Conservation (phyloP, 2,797 vertebrate genomes). For the Eptatretus atami region DNA sequence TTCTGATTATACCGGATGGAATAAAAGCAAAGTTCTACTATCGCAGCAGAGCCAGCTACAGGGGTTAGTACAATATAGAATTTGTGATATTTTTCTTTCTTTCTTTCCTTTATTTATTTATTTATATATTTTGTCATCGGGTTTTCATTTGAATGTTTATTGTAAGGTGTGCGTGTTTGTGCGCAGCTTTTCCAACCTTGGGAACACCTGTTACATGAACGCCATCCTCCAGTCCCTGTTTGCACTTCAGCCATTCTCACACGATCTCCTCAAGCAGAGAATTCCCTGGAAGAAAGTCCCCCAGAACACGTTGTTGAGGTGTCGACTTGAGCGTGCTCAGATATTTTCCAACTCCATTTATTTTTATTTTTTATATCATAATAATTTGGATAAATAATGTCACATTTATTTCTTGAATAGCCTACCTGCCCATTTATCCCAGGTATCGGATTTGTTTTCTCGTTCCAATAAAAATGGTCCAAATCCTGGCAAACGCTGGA, state of each 20-base stretch:
- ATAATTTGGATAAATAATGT: too few species aligned
- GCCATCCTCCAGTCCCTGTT: constrained; percentile 90
- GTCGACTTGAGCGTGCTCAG: constrained; percentile 8
- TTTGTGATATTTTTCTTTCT: constrained; percentile 9
- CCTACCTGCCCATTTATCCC: too few species aligned
- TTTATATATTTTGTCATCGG: background rate
- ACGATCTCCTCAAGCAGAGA: constrained; percentile 65
- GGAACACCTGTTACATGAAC: constrained; percentile 98
- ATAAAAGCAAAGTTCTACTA: constrained; percentile 40
- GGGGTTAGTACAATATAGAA: constrained; percentile 28
- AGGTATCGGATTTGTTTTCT: too few species aligned
- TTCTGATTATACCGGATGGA: constrained; percentile 79
- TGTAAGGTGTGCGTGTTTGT: background rate
- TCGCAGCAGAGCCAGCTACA: constrained; percentile 57
- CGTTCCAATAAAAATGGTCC: too few species aligned
- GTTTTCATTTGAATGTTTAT: background rate
- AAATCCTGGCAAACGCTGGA: too few species aligned
- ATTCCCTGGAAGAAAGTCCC: constrained; percentile 84
- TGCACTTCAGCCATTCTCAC: constrained; percentile 81
- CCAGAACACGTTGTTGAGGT: constrained; percentile 68
- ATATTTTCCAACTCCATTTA: too few species aligned
- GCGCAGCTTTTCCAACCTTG: constrained; percentile 76
- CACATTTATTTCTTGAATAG: too few species aligned
- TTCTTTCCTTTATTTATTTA: constrained; percentile 8
- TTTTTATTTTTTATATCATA: too few species aligned